phyloP scores from a whole-genome alignment of 2,113 vertebrate species.

The Protobothrops flavoviridis region DNA sequence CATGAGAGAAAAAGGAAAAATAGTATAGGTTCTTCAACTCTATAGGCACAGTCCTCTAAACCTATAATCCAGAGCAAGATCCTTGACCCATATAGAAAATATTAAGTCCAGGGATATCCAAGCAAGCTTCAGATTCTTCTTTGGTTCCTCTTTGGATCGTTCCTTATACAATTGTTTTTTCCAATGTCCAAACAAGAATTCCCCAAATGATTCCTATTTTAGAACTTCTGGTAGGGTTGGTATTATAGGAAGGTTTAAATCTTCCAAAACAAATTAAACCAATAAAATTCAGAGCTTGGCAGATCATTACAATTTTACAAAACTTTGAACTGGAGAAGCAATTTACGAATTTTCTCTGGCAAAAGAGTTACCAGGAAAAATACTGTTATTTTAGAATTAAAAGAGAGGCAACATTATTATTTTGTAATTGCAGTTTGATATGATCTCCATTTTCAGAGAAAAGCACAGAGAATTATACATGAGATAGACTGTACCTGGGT shows the following conservation, averaged over 20 bases:
- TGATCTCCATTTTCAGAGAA: not conserved
- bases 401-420: not conserved
- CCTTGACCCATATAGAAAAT: not conserved
- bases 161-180: not conserved
- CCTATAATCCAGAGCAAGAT: not conserved
- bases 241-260: not conserved
- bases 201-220: not conserved
- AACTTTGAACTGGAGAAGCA: not conserved
- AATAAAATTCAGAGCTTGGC: not conserved
- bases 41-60: not conserved
- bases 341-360: not conserved
- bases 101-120: not conserved
- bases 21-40: not conserved
- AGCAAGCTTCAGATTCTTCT: not conserved
- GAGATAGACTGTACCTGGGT: constrained; percentile 67
- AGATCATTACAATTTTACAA: not conserved
- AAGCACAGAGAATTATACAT: not conserved
- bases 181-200: not conserved
- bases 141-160: not conserved
- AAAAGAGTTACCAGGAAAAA: not conserved
- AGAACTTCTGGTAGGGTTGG: not conserved
- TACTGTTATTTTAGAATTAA: not conserved
- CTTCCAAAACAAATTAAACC: not conserved
- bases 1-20: not conserved
- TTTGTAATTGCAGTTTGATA: not conserved